phyloP scores from a whole-genome alignment of 35 echinoderm and acorn worm species.

The Eucidaris tribuloides region DNA sequence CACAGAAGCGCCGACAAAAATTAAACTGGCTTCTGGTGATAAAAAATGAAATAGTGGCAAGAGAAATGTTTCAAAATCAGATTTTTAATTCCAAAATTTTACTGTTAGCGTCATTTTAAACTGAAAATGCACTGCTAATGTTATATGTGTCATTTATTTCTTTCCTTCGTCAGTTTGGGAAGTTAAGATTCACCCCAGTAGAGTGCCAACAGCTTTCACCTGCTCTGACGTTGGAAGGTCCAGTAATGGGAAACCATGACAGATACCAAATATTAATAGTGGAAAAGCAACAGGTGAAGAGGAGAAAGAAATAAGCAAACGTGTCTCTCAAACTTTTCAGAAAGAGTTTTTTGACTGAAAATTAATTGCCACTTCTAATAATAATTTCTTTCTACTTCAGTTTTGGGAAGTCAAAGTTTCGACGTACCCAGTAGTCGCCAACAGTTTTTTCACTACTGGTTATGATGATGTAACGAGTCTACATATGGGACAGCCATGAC shows the following conservation, averaged over 20 bases:
- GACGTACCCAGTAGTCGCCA: constrained; percentile 73
- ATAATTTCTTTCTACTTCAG: constrained; percentile 40
- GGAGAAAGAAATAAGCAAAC: background rate
- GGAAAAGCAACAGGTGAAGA: background rate
- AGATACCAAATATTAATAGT: background rate
- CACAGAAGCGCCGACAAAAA: no score
- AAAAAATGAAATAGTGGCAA: background rate
- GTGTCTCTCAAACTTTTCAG: background rate
- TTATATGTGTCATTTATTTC: background rate
- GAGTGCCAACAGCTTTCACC: constrained; percentile 85
- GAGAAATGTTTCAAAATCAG: background rate
- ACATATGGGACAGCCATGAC: constrained; percentile 85
- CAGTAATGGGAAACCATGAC: constrained; percentile 88
- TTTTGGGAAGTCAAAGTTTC: constrained; percentile 97
- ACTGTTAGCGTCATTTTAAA: background rate
- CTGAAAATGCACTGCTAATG: background rate
- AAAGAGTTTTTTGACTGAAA: background rate
- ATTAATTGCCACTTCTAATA: background rate
- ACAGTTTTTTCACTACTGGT: constrained; percentile 90
- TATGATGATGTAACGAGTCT: constrained; percentile 88
- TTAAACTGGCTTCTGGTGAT: background rate
- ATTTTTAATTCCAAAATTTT: background rate
- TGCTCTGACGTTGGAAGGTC: constrained; percentile 95
- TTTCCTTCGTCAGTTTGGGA: constrained; percentile 85
- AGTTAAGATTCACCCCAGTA: constrained; percentile 86